phyloP scores from a whole-genome alignment of 2,797 vertebrate genomes.

The Lepilemur ruficaudatus region DNA sequence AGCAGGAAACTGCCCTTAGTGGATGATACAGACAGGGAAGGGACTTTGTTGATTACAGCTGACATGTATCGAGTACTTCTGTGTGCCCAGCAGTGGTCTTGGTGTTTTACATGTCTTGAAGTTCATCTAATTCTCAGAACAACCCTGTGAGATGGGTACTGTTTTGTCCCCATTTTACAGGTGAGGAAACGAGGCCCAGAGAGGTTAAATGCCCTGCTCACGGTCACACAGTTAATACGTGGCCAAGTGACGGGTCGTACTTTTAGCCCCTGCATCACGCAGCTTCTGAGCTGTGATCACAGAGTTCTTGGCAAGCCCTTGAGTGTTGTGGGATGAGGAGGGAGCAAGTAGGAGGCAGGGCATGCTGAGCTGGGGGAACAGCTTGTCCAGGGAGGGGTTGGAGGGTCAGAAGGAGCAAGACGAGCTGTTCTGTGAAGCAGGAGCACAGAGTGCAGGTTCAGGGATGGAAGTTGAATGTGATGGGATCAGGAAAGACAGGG shows the following conservation, averaged over 20 bases:
- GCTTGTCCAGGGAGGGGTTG: background rate
- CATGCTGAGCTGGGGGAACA: background rate
- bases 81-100: background rate
- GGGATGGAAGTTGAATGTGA: rapidly evolving
- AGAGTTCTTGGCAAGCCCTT: background rate
- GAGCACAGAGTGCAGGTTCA: rapidly evolving
- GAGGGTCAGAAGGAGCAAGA: background rate
- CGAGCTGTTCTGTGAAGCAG: background rate
- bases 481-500: background rate
- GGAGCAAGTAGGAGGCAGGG: background rate
- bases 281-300: background rate
- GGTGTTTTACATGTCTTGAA: background rate
- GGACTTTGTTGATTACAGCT: background rate
- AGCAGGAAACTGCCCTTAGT: background rate
- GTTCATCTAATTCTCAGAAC: background rate
- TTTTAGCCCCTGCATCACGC: background rate
- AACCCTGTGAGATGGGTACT: background rate
- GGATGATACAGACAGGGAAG: background rate
- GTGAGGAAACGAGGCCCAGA: background rate
- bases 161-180: background rate
- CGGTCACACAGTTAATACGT: background rate
- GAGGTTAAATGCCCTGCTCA: background rate
- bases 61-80: rapidly evolving
- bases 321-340: background rate
- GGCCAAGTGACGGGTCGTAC: too few species aligned